Base-by-base conservation (phyloP, 2,888 invertebrate species). In the Ophion costatus region DNA sequence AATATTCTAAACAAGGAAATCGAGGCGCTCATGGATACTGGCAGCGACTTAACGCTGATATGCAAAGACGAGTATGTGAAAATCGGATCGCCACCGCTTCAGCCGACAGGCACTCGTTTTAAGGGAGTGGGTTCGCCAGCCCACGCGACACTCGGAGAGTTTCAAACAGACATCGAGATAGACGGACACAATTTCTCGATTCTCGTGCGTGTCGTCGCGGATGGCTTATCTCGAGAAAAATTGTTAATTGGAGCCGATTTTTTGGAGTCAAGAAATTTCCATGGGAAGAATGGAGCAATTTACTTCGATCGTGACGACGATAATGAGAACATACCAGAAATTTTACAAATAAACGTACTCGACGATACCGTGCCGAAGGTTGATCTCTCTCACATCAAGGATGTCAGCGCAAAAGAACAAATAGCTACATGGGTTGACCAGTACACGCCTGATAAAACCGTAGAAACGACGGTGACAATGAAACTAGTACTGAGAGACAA, bases 1-100 rank as follows among this genome's bases (percentile, higher is more conserved):
- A 51, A 33, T n/a, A 71, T 73, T 38, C n/a, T 24, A 17, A 74
- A 64, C 59, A 51, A 38, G 22, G 81, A 67, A 70, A 73, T 84
- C 10, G 14, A 45, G 22, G 86, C 86, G 5, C 56, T 84, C 38
- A 56, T 84, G 9, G 84, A 84, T 59, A 84, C 77, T 6, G 86
- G 80, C 14, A 84, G 84, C 45, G 80, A 86, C 79, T 22, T 84
- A 1, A 74, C 71, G 2, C 29, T 86, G 10, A 80, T 82, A 45
- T 56, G 82, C 22, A 51, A 42, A 20, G 69, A 71, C n/a, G 67
- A 76, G 42, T 82, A 82, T 66, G 61, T 57, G 29, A 75, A 71
- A 38, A 38, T 86, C 45, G 84, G 82, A 14, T 70, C 77, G 76
- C 82, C 84, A 11, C 56, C 45, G n/a, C 63, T 86, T 24, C 22